These are phyloP conservation scores for Gracilinanus agilis DNA, from an alignment of 2,113 vertebrate species.

Conservation along the genomic window DNA sequence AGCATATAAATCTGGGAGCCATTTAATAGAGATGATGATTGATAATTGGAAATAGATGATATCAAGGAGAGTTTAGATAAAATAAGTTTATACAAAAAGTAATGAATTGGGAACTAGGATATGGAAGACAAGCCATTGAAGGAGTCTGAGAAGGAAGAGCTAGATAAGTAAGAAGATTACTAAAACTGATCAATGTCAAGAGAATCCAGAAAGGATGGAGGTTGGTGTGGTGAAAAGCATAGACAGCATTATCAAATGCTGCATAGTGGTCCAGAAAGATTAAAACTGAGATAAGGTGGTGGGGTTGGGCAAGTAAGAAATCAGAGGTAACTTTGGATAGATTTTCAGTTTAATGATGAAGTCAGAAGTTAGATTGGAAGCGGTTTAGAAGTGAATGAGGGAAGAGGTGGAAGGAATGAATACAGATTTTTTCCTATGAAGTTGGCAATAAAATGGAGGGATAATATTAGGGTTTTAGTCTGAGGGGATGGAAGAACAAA, in stretches of 20 bases:
- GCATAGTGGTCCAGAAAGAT: not conserved
- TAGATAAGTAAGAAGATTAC: not conserved
- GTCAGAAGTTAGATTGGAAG: not conserved
- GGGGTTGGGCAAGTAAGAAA: not conserved
- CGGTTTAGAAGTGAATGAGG: not conserved
- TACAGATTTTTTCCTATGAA: not conserved
- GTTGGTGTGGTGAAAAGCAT: not conserved
- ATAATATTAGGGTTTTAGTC: not conserved
- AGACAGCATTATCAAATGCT: not conserved
- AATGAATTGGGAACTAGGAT: not conserved
- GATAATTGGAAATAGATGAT: not conserved
- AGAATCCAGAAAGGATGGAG: not conserved
- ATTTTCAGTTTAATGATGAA: not conserved
- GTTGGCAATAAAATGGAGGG: not conserved
- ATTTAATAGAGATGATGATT: not conserved
- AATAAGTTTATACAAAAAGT: not conserved
- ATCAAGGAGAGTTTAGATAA: not conserved
- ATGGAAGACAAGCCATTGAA: not conserved
- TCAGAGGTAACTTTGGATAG: not conserved
- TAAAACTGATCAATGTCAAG: not conserved
- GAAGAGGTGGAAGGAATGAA: not conserved
- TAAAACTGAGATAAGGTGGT: not conserved
- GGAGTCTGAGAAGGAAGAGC: not conserved
- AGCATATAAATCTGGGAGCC: not conserved
- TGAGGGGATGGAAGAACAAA: not conserved